Evolutionary conservation across 2,888 invertebrate species (phyloP).

Genomic region (Caenorhabditis sinica): DNA sequence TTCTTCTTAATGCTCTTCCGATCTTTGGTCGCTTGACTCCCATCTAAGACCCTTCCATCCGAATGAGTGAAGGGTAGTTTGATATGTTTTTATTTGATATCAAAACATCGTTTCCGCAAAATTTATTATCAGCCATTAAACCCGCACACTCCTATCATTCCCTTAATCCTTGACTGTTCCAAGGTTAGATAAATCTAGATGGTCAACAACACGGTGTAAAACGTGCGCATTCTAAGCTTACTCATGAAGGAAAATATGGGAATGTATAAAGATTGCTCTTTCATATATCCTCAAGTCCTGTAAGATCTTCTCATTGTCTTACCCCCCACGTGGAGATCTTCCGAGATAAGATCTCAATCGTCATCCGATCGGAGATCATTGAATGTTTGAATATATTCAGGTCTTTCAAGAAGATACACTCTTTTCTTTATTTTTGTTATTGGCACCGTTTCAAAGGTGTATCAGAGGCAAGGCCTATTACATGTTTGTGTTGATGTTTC

Average conservation of each 20-base stretch:
- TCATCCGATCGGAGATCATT: conserved; percentile 39
- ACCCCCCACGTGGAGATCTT: conserved; percentile 33
- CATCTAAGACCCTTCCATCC: neutral
- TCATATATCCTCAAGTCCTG: no score
- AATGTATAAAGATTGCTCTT: no score
- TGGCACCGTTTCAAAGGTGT: conserved; percentile 27
- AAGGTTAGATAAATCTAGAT: conserved; percentile 29
- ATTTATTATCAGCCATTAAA: conserved; percentile 29
- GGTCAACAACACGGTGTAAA: conserved; percentile 32
- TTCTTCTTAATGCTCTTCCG: conserved; percentile 32
- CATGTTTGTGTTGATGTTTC: conserved; percentile 41
- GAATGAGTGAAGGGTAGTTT: neutral
- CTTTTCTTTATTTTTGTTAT: conserved; percentile 36
- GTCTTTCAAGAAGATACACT: conserved; percentile 35
- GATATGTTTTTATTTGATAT: conserved; percentile 27
- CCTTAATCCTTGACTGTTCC: conserved; percentile 9
- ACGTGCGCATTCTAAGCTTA: conserved; percentile 11
- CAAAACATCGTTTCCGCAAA: conserved; percentile 28
- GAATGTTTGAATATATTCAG: conserved; percentile 32
- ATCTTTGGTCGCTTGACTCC: conserved; percentile 41
- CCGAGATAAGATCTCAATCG: conserved; percentile 33
- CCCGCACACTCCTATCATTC: conserved; percentile 25
- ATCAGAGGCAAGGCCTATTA: neutral
- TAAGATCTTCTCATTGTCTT: neutral
- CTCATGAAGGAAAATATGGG: neutral